These are phyloP conservation scores for Petrocephalus microphthalmus DNA, from an alignment of 2,113 vertebrate species.

Conservation along the genomic window DNA sequence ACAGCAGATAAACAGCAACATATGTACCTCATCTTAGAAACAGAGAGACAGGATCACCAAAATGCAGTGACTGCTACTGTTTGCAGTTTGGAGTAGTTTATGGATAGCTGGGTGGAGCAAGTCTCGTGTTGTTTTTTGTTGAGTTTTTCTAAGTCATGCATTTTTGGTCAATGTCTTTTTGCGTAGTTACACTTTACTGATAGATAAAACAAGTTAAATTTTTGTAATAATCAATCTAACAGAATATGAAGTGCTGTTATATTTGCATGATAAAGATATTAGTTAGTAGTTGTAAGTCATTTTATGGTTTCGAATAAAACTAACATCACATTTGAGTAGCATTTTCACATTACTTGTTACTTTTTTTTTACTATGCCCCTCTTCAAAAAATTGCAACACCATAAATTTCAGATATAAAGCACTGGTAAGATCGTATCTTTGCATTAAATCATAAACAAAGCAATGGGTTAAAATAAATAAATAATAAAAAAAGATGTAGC, in stretches of 20 bases:
- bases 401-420: background rate
- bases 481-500: background rate
- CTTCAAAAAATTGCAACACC: background rate
- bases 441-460: background rate
- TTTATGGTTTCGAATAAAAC: background rate
- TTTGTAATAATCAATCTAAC: background rate
- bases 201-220: background rate
- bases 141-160: background rate
- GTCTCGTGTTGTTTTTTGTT: background rate
- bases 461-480: background rate
- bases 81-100: background rate
- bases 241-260: background rate
- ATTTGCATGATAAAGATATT: background rate
- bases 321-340: background rate
- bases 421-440: background rate
- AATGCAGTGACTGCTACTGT: background rate
- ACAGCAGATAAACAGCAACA: background rate
- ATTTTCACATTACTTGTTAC: background rate
- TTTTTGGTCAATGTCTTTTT: background rate
- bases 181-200: background rate
- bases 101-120: background rate
- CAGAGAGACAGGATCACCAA: background rate
- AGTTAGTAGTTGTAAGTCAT: background rate
- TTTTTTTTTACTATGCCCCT: background rate
- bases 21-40: background rate